Evolutionary conservation across 2,113 vertebrate genomes (phyloP).

Genomic region (human): DNA sequence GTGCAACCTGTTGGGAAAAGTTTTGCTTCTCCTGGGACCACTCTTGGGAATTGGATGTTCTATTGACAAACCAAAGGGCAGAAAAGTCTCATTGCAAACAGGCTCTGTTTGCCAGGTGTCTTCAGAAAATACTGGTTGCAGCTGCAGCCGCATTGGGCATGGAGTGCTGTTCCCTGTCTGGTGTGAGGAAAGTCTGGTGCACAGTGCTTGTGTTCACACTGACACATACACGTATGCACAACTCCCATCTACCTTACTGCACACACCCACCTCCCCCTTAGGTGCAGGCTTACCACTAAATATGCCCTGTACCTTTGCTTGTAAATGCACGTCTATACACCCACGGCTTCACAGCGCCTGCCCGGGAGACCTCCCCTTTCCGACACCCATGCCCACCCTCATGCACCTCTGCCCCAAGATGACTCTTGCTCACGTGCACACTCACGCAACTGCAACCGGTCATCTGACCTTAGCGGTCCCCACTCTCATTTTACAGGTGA

Average conservation of each 20-base stretch:
- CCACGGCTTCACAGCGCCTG: not conserved
- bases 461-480: not conserved
- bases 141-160: slow-evolving; percentile 8
- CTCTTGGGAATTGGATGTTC: slow-evolving; percentile 37
- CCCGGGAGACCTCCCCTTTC: not conserved
- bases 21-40: slow-evolving; percentile 54
- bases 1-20: not conserved
- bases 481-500: not conserved
- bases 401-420: not conserved
- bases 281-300: not conserved
- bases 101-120: slow-evolving; percentile 37
- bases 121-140: not conserved
- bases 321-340: rapidly evolving
- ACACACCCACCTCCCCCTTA: too few species aligned
- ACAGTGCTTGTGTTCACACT: not conserved
- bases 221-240: not conserved
- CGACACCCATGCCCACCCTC: not conserved
- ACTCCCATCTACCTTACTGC: not conserved
- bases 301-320: not conserved
- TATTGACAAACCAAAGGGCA: slow-evolving; percentile 51
- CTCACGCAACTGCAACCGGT: not conserved
- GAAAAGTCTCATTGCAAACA: slow-evolving; percentile 52
- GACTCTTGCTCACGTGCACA: not conserved
- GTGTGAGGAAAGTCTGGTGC: not conserved
- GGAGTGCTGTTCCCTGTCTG: not conserved